These are phyloP conservation scores for Agrotis ipsilon DNA, from an alignment of 2,888 invertebrate species.

Conservation along the genomic window DNA sequence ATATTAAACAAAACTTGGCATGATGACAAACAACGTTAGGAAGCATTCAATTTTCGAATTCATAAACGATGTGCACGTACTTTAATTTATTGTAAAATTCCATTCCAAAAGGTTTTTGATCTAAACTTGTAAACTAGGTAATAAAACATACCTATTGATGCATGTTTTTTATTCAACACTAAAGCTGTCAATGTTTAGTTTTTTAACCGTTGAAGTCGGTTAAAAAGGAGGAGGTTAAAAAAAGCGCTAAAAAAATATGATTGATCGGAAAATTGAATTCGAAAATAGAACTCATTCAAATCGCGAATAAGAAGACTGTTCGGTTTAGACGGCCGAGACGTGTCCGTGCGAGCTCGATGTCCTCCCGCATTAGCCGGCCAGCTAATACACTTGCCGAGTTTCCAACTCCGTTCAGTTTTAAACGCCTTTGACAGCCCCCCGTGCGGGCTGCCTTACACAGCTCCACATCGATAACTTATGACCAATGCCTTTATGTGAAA, in stretches of 20 bases:
- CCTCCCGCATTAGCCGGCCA: constrained; percentile 74
- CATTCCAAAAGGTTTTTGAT: constrained; percentile 35
- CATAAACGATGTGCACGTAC: constrained; percentile 25
- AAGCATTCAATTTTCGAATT: constrained; percentile 52
- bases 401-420: constrained; percentile 76
- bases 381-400: constrained; percentile 83
- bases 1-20: constrained; percentile 55
- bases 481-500: constrained; percentile 54
- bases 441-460: constrained; percentile 76
- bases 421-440: constrained; percentile 82
- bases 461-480: constrained; percentile 76
- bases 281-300: constrained; percentile 55
- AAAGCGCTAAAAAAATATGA: too few relatives aligned
- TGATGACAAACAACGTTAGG: constrained; percentile 54
- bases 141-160: not conserved
- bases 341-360: constrained; percentile 75
- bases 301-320: constrained; percentile 42
- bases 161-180: not conserved
- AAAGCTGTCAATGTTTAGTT: not conserved
- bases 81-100: constrained; percentile 29
- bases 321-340: constrained; percentile 59
- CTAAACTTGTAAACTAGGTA: constrained; percentile 13
- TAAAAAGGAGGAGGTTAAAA: too few relatives aligned
- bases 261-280: constrained; percentile 15
- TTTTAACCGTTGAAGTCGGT: too few relatives aligned